Percentiles rank a stretch among this genome's conserved stretches.
Evolutionary conservation across 2,113 vertebrate species (phyloP).

Genomic region (Lophius piscatorius): DNA sequence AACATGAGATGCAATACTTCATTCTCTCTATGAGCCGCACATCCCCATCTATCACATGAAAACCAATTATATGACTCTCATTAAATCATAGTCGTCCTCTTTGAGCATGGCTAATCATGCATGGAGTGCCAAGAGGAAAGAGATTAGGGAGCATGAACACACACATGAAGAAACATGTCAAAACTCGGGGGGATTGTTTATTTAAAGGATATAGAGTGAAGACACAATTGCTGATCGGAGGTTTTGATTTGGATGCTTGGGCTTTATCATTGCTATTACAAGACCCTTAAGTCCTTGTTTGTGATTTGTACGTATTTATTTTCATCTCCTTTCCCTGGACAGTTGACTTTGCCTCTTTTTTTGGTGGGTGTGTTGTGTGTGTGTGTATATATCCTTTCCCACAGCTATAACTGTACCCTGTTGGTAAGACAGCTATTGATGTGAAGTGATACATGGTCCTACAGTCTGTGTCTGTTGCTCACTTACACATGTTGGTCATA

Average conservation of each 20-base stretch:
- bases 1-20: constrained; percentile 9
- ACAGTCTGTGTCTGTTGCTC: constrained; percentile 13
- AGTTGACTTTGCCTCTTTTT: too few relatives aligned
- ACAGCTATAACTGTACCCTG: constrained; percentile 18
- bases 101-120: constrained; percentile 67
- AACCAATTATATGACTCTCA: constrained; percentile 61
- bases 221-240: constrained; percentile 21
- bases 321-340: constrained; percentile 5
- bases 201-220: constrained; percentile 19
- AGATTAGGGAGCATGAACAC: constrained; percentile 54
- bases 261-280: not conserved
- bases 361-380: too few relatives aligned
- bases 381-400: constrained; percentile 2
- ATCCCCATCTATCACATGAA: constrained; percentile 37
- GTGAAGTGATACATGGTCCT: constrained; percentile 19
- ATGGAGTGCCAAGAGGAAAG: constrained; percentile 48
- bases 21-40: constrained; percentile 11
- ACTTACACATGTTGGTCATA: constrained; percentile 17
- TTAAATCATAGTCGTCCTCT: constrained; percentile 55
- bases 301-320: not conserved
- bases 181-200: constrained; percentile 36
- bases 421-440: constrained; percentile 22
- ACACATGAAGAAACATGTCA: constrained; percentile 47
- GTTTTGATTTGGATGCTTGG: constrained; percentile 20
- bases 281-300: not conserved